These are phyloP conservation scores for Elephas maximus DNA, from an alignment of 2,113 vertebrate genomes.

Conservation along the genomic window DNA sequence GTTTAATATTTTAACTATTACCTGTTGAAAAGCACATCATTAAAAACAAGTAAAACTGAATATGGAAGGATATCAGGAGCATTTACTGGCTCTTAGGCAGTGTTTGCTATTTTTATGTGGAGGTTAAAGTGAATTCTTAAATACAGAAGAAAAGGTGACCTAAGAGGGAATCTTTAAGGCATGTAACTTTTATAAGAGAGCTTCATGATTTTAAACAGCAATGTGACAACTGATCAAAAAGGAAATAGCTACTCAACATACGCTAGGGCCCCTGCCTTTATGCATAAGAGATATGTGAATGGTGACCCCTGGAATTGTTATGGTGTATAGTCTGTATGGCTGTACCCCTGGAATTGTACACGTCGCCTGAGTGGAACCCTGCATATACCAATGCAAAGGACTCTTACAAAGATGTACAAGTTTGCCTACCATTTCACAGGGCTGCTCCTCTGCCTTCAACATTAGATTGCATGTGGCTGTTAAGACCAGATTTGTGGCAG, in stretches of 20 bases:
- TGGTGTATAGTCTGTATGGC: neutral
- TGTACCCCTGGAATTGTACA: neutral
- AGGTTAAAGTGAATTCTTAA: slow-evolving; percentile 7
- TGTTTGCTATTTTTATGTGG: neutral
- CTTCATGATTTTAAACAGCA: slow-evolving; percentile 41
- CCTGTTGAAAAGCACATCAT: slow-evolving; percentile 28
- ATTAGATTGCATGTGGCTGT: neutral
- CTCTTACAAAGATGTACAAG: neutral
- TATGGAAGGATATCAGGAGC: slow-evolving; percentile 41
- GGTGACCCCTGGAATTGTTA: neutral
- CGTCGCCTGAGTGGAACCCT: neutral
- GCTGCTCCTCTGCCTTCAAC: slow-evolving; percentile 25
- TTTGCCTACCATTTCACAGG: neutral
- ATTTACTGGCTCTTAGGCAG: neutral
- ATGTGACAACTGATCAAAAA: slow-evolving; percentile 3
- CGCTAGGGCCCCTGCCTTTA: neutral
- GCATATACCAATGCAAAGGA: neutral
- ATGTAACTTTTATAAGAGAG: neutral
- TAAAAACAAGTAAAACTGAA: slow-evolving; percentile 42
- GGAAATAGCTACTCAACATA: neutral
- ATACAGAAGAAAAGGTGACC: slow-evolving; percentile 1
- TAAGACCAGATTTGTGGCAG: slow-evolving; percentile 9
- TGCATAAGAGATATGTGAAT: neutral
- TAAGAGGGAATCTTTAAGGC: neutral
- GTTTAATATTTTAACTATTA: slow-evolving; percentile 54